Evolutionary conservation across 64 coral and sea anemone genomes (phyloP), one percentile per base, ranked within the genome.

Genomic region (Trachythela sp.): DNA sequence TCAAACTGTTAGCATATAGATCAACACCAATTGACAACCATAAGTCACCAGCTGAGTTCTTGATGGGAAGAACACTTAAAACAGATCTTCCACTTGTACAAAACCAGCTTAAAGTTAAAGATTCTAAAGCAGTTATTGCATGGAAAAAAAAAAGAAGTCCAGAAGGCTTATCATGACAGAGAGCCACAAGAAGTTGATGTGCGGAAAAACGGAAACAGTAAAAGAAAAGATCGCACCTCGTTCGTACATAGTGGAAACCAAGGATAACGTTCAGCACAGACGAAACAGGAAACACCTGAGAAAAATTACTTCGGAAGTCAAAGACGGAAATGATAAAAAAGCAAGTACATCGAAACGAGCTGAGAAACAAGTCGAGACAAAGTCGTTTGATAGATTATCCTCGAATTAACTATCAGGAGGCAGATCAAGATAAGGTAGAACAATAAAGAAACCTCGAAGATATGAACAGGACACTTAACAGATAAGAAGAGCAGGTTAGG

Each of bases 11-110:
- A n/a, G n/a, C n/a, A n/a, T n/a, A n/a, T n/a, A n/a, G n/a, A 72
- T 72, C 68, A 72, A 72, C 68, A 26, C 68, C 68, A 72, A 27
- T 72, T n/a, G 68, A 72, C 68, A 72, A 72, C 33, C 68, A 72
- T 11, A 72, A 72, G 33, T 72, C 68, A 26, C 68, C 18, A 14
- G 68, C 68, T 22, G 68, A 72, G 33, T 35, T 72, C 14, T n/a
- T 72, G 33, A 72, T 72, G 68, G 24, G n/a, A 72, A 72, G 68
- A 72, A 72, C 68, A 72, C 33, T 72, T 9, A 72, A 72, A 72
- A 72, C 68, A 31, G 68, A 72, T 29, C 68, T 72, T 31, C 68
- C 68, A 31, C 17, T 72, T 9, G n/a, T 72, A 72, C 17, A 72
- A 35, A 35, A 27, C 24, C 68, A n/a, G 1, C 68, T 72, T 35